Conservation (phyloP, 2,113 vertebrate species). For the Sigmodon hispidus region DNA sequence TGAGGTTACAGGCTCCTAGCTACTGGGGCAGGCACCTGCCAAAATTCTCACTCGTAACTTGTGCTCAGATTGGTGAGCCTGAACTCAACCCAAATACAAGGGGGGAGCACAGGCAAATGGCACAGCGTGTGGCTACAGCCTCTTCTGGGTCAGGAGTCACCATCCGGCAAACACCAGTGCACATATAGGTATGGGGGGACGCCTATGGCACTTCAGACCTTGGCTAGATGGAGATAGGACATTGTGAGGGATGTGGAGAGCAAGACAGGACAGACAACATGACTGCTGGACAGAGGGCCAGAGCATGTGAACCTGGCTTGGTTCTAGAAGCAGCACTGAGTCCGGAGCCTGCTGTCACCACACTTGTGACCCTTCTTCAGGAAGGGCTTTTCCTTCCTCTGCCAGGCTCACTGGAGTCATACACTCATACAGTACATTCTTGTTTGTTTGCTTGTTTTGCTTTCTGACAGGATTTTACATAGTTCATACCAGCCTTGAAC, state of each 20-base stretch:
- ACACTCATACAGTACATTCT: neutral
- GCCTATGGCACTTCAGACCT: neutral
- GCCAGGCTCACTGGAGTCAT: neutral
- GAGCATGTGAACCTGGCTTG: fast-evolving
- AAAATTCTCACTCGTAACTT: neutral
- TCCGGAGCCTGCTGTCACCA: neutral
- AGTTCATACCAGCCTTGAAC: neutral
- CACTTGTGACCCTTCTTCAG: neutral
- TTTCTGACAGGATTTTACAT: neutral
- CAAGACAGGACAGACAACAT: fast-evolving
- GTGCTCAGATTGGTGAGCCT: neutral
- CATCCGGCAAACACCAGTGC: fast-evolving
- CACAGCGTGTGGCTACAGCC: neutral
- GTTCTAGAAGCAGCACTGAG: neutral
- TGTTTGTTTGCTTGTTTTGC: neutral
- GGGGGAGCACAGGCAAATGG: neutral
- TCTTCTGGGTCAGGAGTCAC: neutral
- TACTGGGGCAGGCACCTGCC: neutral
- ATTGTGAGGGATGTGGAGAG: neutral
- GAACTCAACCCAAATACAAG: neutral
- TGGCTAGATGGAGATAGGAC: neutral
- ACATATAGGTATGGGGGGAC: neutral
- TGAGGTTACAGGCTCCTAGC: neutral
- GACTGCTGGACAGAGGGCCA: neutral
- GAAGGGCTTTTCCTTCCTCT: neutral